phyloP scores from a whole-genome alignment of 2,113 vertebrate genomes.

The Hydrochoerus hydrochaeris region DNA sequence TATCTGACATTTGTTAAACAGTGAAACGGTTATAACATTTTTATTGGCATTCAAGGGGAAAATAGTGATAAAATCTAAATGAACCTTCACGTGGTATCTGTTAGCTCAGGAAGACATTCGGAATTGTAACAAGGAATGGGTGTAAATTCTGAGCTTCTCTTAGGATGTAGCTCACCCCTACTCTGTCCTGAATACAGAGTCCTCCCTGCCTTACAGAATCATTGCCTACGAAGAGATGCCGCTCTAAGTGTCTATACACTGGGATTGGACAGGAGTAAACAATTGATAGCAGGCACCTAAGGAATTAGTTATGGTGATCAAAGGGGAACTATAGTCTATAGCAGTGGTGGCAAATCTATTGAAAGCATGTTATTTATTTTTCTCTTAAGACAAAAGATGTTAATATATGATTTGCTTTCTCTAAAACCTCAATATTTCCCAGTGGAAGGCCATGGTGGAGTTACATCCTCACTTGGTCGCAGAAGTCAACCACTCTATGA shows the following conservation, averaged over 20 bases:
- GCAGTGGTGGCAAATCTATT: neutral
- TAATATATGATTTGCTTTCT: neutral
- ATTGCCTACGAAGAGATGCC: neutral
- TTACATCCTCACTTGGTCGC: slow-evolving; percentile 98
- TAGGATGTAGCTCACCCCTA: neutral
- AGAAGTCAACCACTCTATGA: slow-evolving; percentile 95
- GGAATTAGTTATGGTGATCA: neutral
- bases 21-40: neutral
- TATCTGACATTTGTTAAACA: neutral
- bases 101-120: neutral
- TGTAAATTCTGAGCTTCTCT: neutral
- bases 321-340: neutral
- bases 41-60: neutral
- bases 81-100: neutral
- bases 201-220: neutral
- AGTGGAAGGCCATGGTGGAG: slow-evolving; percentile 99
- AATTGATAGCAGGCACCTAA: too few relatives aligned
- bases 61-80: neutral
- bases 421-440: neutral
- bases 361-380: neutral
- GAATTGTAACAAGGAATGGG: neutral
- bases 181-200: neutral
- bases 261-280: too few relatives aligned
- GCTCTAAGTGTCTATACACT: neutral
- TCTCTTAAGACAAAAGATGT: neutral